A percentile compares a stretch with the other conserved stretches of the same genome.
Evolutionary conservation across 2,888 invertebrate species (phyloP).

Genomic region (Cerastis rubricosa): DNA sequence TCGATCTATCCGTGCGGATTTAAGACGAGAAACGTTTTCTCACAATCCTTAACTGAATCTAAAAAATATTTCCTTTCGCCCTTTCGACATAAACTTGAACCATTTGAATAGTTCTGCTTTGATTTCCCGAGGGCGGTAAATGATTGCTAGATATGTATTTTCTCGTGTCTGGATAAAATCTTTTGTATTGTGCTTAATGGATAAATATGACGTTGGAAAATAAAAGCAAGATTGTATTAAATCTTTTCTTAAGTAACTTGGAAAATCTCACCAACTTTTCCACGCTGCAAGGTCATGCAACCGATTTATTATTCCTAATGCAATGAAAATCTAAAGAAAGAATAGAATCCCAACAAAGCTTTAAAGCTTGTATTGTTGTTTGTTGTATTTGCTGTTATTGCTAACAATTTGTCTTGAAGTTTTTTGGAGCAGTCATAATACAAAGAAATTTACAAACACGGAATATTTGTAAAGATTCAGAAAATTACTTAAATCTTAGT

Average conservation of each 20-base stretch:
- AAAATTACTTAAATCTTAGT: neutral
- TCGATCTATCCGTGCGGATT: neutral
- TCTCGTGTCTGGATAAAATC: conserved; percentile 9
- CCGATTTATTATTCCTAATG: neutral
- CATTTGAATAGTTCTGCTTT: conserved; percentile 49
- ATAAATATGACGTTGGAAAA: neutral
- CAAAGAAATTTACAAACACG: neutral
- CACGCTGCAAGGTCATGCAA: neutral
- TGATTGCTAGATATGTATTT: conserved; percentile 33
- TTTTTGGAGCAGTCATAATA: neutral
- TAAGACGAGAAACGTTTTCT: neutral
- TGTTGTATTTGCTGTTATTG: neutral
- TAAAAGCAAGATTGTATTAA: neutral
- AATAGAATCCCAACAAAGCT: neutral
- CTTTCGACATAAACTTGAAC: conserved; percentile 26
- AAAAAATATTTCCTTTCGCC: conserved; percentile 9
- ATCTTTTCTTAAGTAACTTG: neutral
- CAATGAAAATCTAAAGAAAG: neutral
- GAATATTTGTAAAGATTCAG: neutral
- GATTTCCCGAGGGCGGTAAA: conserved; percentile 54
- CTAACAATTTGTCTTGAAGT: neutral
- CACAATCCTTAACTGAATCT: conserved; percentile 20
- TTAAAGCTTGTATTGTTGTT: neutral
- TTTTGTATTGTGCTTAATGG: conserved; percentile 16
- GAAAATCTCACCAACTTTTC: neutral